phyloP scores from a whole-genome alignment of 2,113 vertebrate species.

The Toxostoma redivivum region DNA sequence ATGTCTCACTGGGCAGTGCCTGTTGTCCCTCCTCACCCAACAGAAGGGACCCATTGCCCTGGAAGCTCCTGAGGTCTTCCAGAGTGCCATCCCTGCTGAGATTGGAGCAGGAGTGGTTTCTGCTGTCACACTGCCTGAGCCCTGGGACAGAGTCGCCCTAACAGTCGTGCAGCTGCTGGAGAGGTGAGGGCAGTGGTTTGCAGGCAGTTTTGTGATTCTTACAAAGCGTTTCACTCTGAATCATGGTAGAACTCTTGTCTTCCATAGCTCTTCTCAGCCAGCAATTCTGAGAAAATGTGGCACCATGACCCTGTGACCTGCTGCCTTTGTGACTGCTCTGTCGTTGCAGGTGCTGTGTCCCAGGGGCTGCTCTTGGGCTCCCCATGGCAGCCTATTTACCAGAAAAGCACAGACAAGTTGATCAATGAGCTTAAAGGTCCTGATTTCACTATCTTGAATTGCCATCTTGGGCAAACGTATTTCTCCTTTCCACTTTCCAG shows the following conservation, averaged over 20 bases:
- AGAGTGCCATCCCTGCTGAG: background rate
- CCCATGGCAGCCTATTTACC: background rate
- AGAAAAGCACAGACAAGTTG: background rate
- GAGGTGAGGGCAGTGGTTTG: background rate
- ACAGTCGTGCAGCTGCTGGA: background rate
- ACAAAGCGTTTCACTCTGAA: background rate
- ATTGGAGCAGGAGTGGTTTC: background rate
- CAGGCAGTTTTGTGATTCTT: background rate
- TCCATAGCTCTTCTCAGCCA: background rate
- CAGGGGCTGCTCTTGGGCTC: background rate
- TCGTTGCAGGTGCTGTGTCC: background rate
- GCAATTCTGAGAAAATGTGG: background rate
- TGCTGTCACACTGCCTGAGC: background rate
- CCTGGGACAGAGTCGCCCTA: background rate
- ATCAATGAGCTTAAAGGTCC: background rate
- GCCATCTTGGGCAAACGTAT: background rate
- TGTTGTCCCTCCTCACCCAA: rapidly evolving
- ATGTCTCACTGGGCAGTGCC: background rate
- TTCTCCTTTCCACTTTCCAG: background rate
- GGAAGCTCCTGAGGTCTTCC: background rate
- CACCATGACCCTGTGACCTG: background rate
- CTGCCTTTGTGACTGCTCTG: background rate
- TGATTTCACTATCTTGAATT: background rate
- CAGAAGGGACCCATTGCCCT: background rate
- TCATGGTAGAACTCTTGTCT: background rate